A percentile compares a stretch with the other conserved stretches of the same genome.
phyloP scores from a whole-genome alignment of 2,113 vertebrate genomes.

The Austrofundulus limnaeus region DNA sequence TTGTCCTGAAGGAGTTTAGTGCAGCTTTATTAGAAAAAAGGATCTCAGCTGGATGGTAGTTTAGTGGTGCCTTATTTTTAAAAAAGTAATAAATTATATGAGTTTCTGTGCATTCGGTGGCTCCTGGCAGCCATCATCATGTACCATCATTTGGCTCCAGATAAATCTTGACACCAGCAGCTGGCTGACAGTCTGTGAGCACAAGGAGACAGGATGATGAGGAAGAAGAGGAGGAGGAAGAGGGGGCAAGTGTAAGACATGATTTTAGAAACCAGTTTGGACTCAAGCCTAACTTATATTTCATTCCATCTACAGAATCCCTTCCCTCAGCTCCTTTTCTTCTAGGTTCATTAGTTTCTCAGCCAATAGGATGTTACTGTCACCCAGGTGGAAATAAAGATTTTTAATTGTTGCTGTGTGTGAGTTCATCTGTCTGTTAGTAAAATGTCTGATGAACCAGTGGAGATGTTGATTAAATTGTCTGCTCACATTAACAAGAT shows the following conservation, averaged over 20 bases:
- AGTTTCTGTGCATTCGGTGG: slow-evolving; percentile 38
- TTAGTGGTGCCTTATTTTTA: slow-evolving; percentile 41
- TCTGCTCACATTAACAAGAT: too few species aligned
- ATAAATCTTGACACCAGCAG: slow-evolving; percentile 28
- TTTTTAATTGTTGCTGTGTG: too few species aligned
- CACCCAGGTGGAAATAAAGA: too few species aligned
- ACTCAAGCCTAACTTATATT: not conserved
- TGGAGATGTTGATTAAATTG: too few species aligned
- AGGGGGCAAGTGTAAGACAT: slow-evolving; percentile 12
- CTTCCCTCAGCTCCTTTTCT: not conserved
- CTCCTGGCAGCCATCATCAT: slow-evolving; percentile 46
- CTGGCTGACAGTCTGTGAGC: slow-evolving; percentile 17
- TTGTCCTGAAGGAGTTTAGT: not conserved
- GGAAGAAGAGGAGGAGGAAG: slow-evolving; percentile 8
- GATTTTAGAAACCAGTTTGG: slow-evolving; percentile 5
- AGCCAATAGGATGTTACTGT: too few species aligned
- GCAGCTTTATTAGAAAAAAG: slow-evolving; percentile 12
- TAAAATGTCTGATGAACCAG: too few species aligned
- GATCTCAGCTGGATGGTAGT: slow-evolving; percentile 24
- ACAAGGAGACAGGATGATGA: slow-evolving; percentile 5
- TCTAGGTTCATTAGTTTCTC: slow-evolving; percentile 28
- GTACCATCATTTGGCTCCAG: slow-evolving; percentile 28
- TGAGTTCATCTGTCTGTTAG: too few species aligned
- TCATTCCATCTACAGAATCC: not conserved
- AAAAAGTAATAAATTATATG: slow-evolving; percentile 44